Percentiles rank a stretch among this genome's conserved stretches.
Conservation (phyloP, 2,797 vertebrate species). For the Lagodon rhomboides region DNA sequence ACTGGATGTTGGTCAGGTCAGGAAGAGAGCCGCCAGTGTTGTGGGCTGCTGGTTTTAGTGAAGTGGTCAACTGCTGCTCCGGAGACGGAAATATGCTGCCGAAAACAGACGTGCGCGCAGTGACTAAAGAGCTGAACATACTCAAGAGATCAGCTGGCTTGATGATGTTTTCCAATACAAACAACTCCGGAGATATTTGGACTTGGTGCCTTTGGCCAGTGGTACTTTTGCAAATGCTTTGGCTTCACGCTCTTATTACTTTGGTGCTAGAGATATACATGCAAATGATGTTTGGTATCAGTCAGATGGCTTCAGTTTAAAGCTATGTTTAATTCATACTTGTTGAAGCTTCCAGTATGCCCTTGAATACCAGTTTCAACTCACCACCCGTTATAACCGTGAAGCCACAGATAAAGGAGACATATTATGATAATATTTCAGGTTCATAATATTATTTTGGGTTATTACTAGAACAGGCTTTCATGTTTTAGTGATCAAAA, state of each 20-base stretch:
- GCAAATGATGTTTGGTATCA: constrained; percentile 26
- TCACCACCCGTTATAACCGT: background rate
- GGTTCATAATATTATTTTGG: too few species aligned
- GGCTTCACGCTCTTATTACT: constrained; percentile 18
- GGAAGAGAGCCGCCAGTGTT: constrained; percentile 96
- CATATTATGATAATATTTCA: too few species aligned
- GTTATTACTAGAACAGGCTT: too few species aligned
- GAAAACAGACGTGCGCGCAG: constrained; percentile 22
- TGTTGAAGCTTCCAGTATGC: constrained; percentile 4
- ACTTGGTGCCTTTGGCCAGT: constrained; percentile 28
- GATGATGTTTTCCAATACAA: constrained; percentile 31
- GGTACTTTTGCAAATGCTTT: constrained; percentile 39
- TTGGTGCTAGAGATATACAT: constrained; percentile 21
- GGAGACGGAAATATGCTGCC: constrained; percentile 94
- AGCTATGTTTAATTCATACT: constrained; percentile 30
- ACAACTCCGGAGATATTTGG: constrained; percentile 47
- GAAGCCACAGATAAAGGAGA: background rate
- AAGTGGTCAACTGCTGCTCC: constrained; percentile 90
- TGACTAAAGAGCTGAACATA: constrained; percentile 10
- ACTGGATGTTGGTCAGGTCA: constrained; percentile 98
- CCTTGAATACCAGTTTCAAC: background rate
- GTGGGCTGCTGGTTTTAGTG: constrained; percentile 91
- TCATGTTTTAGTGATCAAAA: too few species aligned
- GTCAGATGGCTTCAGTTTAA: constrained; percentile 41
- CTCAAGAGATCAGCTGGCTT: constrained; percentile 5